Conservation (phyloP, 2,113 vertebrate genomes). For the Solenodon paradoxus region DNA sequence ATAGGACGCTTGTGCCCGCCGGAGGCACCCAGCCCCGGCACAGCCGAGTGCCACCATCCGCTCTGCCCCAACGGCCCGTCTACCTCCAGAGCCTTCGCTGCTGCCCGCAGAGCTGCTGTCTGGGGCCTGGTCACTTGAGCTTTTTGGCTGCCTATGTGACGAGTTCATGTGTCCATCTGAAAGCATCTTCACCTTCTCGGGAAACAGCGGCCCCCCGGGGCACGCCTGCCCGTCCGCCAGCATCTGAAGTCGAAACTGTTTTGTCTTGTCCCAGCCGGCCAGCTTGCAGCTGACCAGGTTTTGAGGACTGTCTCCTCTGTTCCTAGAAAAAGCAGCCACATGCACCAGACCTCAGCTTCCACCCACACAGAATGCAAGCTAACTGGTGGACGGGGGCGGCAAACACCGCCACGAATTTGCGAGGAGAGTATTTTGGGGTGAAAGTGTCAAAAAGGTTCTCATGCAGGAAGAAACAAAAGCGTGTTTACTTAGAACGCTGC, state of each 20-base stretch:
- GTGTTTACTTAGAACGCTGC: too few relatives aligned
- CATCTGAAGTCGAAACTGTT: constrained; percentile 85
- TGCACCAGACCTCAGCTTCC: not conserved
- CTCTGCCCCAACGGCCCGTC: rapidly evolving
- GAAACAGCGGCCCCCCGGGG: not conserved
- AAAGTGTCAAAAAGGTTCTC: not conserved
- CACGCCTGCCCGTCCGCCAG: not conserved
- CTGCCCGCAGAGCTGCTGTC: not conserved
- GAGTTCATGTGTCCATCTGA: not conserved
- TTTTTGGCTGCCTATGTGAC: not conserved
- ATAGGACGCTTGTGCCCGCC: too few relatives aligned
- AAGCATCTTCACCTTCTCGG: constrained; percentile 1
- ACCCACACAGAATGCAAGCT: not conserved
- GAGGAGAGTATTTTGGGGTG: not conserved
- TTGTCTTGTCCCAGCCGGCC: constrained; percentile 91
- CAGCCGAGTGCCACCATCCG: not conserved
- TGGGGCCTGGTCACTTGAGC: not conserved
- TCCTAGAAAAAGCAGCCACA: constrained; percentile 83
- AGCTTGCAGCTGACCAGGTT: constrained; percentile 88
- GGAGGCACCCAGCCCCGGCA: too few relatives aligned
- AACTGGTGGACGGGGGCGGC: not conserved
- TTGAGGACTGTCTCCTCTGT: constrained; percentile 85
- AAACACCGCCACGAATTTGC: not conserved
- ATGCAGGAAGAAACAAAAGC: not conserved
- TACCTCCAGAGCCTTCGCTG: constrained; percentile 65